Evolutionary conservation across 2,888 invertebrate genomes (phyloP).

Genomic region (Amiota communis): DNA sequence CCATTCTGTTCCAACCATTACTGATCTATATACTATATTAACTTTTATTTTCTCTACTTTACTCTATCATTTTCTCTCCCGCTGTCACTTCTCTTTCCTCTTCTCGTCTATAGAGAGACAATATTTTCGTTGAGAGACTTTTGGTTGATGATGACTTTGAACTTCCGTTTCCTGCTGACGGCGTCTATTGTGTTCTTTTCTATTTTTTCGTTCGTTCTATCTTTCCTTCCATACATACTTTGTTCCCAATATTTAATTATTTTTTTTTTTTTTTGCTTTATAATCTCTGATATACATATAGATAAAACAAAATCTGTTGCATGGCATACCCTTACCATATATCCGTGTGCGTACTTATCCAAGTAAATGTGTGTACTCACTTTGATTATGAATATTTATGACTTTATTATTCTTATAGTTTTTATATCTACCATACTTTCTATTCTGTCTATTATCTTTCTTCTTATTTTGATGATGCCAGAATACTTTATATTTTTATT

Average conservation of each 20-base stretch:
- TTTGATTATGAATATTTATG: conserved; percentile 47
- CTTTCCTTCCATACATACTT: background rate
- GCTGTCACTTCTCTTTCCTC: too few species aligned
- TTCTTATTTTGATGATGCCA: background rate
- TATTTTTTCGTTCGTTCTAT: too few species aligned
- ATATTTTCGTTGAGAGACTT: too few species aligned
- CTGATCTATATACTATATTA: too few species aligned
- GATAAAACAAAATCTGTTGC: conserved; percentile 22
- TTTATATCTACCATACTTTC: conserved; percentile 12
- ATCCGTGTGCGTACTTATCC: conserved; percentile 41
- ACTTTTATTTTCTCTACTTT: too few species aligned
- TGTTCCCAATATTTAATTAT: background rate
- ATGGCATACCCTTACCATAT: conserved; percentile 33
- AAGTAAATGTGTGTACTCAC: conserved; percentile 66
- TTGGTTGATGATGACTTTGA: conserved; percentile 28
- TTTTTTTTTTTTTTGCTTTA: background rate
- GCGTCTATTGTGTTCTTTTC: conserved; percentile 22
- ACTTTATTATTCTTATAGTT: background rate
- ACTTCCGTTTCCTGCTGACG: conserved; percentile 44
- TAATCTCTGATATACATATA: too few species aligned
- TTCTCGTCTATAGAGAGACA: too few species aligned
- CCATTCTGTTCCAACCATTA: too few species aligned
- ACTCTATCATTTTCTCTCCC: too few species aligned
- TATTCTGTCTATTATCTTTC: background rate
- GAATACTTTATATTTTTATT: background rate